Base-by-base conservation (phyloP, 2,113 vertebrate genomes). In the Casuarius casuarius region DNA sequence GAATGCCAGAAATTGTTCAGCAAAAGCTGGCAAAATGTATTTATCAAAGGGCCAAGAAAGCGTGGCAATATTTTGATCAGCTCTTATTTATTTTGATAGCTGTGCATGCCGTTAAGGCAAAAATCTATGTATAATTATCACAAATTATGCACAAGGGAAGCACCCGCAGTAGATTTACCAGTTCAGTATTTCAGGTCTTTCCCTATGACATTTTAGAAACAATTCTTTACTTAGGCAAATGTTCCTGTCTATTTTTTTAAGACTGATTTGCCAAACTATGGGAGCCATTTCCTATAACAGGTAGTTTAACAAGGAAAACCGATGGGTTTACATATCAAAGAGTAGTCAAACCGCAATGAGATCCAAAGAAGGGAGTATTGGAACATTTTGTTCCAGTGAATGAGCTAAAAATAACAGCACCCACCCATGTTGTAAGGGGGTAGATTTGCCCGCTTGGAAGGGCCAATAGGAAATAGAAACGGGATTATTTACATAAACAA, bases 271-370 rank as follows among this genome's bases (percentile, higher is more conserved):
- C 80, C 65, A 84, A 92, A 51, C 42, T 44, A 42, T 86, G 82
- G 51, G 51, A 88, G 62, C 62, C 35, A 56, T 89, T 97, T 94
- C 89, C 94, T 94, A 3, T 72, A 97, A 87, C 97, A 97, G 96
- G 97, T 97, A 97, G 93, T 90, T 94, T 91, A 92, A 75, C 76
- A 67, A 38, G 15, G 75, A 83, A 77, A 86, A 61, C 79, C 52
- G 26, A 71, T 44, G 9, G 62, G 85, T 74, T 93, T 93, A 72
- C 82, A 90, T 92, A 95, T 89, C 93, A 81, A 94, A 97, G 93
- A 26, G 81, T 33, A 90, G 87, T 73, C 81, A 73, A 66, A 89
- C 83, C 8, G 26, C 79, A 54, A 38, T 23, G 59, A 73, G 79
- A 88, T 52, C 86, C 87, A 89, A 63, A 81, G 65, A 56, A 73